Evolutionary conservation across 2,888 invertebrate genomes (phyloP), one percentile per base, ranked within the genome.

Genomic region (Mycogona germanica): DNA sequence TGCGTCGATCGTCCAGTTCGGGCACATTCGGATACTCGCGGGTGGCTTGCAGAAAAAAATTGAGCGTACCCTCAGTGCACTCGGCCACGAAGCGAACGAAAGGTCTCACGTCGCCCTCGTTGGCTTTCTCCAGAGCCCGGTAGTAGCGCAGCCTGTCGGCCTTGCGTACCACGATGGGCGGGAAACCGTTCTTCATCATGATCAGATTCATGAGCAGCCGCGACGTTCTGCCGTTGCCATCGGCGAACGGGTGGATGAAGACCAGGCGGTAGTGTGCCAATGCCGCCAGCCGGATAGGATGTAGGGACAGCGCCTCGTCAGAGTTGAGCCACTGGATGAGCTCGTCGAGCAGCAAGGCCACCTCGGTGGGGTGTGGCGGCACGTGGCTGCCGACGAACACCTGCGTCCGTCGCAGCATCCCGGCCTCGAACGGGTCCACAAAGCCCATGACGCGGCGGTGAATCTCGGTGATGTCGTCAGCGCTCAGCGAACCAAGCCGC

Each of bases 261-360:
- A 97, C 97, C 42, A 97, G 70, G 72, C 93, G 93, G 72, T 96
- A 97, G 73, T 97, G 97, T 0, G 93, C 95, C 51, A 96, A 72
- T 0, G 97, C 96, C 49, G 96, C 95, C 67, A 87, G 86, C 69
- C 91, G 87, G 62, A 95, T 85, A 21, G 93, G 91, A 74, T 95
- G 93, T 70, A 95, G 73, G 40, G 81, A 79, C 58, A 84, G 71
- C 7, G 88, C 86, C 66, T 84, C 82, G 60, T 89, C 88, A 1
- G 91, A 88, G 70, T 75, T 76, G 7, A 97, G 71, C 97, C 96
- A 97, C 19, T 81, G 78, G n/a, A 88, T 77, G 67, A 96, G 91
- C 61, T 85, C 84, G 19, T 78, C 75, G 87, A 97, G 91, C 19
- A 95, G 74, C 41, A 75, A 74, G 9, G 79, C 79, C 52, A 97